Base-by-base conservation (phyloP, 2,797 vertebrate genomes). In the Astyanax mexicanus region DNA sequence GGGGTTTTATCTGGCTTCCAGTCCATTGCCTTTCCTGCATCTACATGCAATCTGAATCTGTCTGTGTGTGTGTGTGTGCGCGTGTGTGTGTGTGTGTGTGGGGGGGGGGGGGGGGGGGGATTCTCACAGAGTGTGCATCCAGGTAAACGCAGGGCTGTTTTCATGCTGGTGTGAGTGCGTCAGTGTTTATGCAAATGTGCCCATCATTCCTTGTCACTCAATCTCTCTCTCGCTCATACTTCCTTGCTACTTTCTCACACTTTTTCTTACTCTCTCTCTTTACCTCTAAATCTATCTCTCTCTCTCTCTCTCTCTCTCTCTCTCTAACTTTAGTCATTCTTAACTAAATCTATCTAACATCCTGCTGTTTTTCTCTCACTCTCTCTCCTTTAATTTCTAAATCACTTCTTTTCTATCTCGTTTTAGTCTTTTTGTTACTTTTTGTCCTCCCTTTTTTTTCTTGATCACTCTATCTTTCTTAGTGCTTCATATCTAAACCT, bases 111-210 rank as follows among this genome's bases (percentile, higher is more conserved):
- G 38, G 37, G 38, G 37, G 38, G 37, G 6, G 37, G 12, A 10
- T 42, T 11, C 40, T 10, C 74, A 75, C 52, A 57, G 54, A 27
- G 19, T 40, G 19, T 40, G 8, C 40, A 42, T 42, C 40, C 10
- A 10, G 40, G 40, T 42, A 40, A 42, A 42, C 42, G 12, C 40
- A 12, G 68, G 67, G 78, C n/a, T 35, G 69, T 68, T 72, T 76
- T 69, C 27, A 47, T 35, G 37, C 65, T 37, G 60, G 66, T 61
- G 73, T 15, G 32, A 35, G 21, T 32, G 55, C 79, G 71, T 81
- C 67, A 40, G 62, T 42, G 61, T 69, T 74, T 72, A 74, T 80
- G 74, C 77, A 81, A 49, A 81, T 72, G 74, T 68, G 75, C 49
- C n/a, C n/a, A 55, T 44, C 68, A 70, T 25, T 17, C 35, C 44